phyloP scores from a whole-genome alignment of 2,797 vertebrate species.

The Onychomys arenicola region DNA sequence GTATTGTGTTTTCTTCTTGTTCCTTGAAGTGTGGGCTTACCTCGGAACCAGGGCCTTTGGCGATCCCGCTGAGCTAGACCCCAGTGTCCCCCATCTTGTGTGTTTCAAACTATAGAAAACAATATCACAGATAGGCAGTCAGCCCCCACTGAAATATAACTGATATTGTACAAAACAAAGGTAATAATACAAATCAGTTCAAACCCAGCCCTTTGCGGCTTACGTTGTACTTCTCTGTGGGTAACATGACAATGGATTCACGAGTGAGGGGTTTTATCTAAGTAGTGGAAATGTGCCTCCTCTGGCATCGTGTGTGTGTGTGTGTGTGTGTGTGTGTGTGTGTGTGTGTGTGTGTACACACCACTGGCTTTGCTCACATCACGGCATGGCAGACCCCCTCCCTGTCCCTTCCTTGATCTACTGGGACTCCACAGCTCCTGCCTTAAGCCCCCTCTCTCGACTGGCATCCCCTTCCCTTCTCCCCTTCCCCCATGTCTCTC shows the following conservation, averaged over 20 bases:
- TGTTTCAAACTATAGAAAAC: background rate
- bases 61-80: background rate
- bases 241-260: background rate
- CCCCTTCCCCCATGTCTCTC: background rate
- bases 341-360: background rate
- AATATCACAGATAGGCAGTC: background rate
- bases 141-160: background rate
- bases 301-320: background rate
- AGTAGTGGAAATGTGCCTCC: background rate
- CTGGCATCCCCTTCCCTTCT: too few species aligned
- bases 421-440: background rate
- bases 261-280: slow-evolving; percentile 1
- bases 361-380: background rate
- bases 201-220: background rate
- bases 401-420: background rate
- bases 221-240: background rate
- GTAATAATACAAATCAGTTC: background rate
- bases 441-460: background rate
- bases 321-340: background rate
- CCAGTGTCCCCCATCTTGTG: background rate
- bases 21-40: background rate
- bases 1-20: background rate
- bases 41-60: background rate
- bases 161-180: background rate
- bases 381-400: background rate